Evolutionary conservation across 2,888 invertebrate species (phyloP).

Genomic region (Apamea monoglypha): DNA sequence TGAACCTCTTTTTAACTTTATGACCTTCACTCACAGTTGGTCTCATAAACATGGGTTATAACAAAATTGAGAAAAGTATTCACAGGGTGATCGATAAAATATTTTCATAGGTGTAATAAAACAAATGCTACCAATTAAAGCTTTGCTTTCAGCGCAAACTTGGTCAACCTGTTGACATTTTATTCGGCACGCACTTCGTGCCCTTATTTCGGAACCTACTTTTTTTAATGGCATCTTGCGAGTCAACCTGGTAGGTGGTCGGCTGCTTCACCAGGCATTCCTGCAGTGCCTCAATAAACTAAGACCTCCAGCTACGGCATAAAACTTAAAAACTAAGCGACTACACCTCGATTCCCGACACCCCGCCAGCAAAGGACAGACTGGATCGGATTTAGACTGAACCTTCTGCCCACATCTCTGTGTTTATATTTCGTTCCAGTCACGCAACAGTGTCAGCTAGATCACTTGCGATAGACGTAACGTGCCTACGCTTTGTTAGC

Average conservation of each 20-base stretch:
- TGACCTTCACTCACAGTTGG: not conserved
- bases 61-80: not conserved
- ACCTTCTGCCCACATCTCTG: slow-evolving; percentile 29
- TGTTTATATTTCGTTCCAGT: slow-evolving; percentile 55
- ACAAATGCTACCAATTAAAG: not conserved
- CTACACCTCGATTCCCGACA: no score
- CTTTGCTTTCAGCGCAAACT: not conserved
- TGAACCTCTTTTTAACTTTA: not conserved
- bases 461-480: slow-evolving; percentile 74
- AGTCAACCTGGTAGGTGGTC: no score
- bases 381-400: not conserved
- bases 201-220: not conserved
- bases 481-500: slow-evolving; percentile 76
- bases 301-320: no score
- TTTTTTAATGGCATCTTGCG: no score
- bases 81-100: not conserved
- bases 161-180: not conserved
- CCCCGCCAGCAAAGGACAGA: no score
- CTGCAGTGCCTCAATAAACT: no score
- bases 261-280: no score
- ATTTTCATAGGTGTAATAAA: not conserved
- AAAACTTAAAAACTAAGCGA: no score
- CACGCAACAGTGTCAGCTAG: slow-evolving; percentile 79
- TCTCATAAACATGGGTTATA: no score
- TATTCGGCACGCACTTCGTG: not conserved